Percentiles rank a stretch among this genome's conserved stretches.
Evolutionary conservation across 2,797 vertebrate genomes (phyloP).

Genomic region (Rhyacichthys aspro): DNA sequence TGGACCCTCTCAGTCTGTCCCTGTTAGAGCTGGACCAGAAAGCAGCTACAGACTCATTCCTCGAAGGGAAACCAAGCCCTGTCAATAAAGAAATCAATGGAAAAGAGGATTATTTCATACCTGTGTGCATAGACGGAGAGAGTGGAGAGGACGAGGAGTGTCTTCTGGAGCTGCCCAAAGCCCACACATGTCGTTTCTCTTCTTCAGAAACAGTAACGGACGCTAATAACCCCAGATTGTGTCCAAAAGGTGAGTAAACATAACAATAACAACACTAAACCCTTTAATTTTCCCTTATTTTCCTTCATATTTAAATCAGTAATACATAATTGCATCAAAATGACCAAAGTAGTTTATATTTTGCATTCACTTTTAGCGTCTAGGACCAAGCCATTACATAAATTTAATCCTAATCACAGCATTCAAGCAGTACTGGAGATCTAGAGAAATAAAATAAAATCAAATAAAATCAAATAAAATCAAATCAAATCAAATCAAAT

Average conservation of each 20-base stretch:
- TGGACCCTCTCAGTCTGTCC: slow-evolving; percentile 69
- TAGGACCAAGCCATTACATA: too few species aligned
- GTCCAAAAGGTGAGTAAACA: slow-evolving; percentile 35
- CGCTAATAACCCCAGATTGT: slow-evolving; percentile 3
- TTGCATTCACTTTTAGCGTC: too few species aligned
- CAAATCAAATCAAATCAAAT: too few species aligned
- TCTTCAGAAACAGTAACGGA: slow-evolving; percentile 12
- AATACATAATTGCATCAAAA: too few species aligned
- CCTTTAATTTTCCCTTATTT: too few species aligned
- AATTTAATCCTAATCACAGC: too few species aligned
- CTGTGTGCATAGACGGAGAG: neutral
- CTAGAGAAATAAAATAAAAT: too few species aligned
- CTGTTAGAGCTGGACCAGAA: slow-evolving; percentile 58
- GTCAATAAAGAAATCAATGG: neutral
- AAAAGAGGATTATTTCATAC: neutral
- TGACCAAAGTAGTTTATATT: too few species aligned
- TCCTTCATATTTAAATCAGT: too few species aligned
- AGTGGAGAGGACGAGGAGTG: slow-evolving; percentile 11
- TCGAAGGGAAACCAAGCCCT: slow-evolving; percentile 25
- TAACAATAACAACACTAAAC: too few species aligned
- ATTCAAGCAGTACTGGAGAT: too few species aligned
- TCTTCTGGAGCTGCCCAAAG: slow-evolving; percentile 27
- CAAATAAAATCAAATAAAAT: too few species aligned
- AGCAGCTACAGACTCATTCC: slow-evolving; percentile 25
- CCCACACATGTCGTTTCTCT: neutral